Evolutionary conservation across 2,888 invertebrate species (phyloP).

Genomic region (Amphimallon solstitiale): DNA sequence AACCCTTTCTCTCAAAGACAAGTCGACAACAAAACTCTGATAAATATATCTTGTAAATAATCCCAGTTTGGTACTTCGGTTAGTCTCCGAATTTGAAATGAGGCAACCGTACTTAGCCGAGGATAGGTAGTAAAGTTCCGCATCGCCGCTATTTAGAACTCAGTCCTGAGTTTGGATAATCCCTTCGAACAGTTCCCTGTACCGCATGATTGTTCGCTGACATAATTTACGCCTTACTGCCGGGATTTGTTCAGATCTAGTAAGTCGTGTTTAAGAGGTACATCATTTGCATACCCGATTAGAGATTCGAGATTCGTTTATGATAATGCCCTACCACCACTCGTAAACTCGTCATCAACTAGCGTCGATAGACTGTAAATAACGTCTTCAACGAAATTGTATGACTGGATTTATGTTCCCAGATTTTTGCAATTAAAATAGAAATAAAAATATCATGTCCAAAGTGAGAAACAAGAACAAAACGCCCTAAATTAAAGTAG

Average conservation of each 20-base stretch:
- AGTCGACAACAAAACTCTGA: too few relatives aligned
- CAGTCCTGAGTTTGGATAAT: constrained; percentile 58
- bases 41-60: constrained; percentile 38
- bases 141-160: constrained; percentile 57
- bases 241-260: constrained; percentile 56
- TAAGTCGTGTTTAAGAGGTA: constrained; percentile 46
- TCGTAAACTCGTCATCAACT: constrained; percentile 49
- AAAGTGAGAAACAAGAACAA: too few relatives aligned
- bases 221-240: constrained; percentile 62
- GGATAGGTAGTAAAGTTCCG: constrained; percentile 61
- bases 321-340: constrained; percentile 45
- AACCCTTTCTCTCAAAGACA: too few relatives aligned
- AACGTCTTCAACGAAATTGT: constrained; percentile 35
- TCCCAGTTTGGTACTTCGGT: constrained; percentile 35
- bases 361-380: constrained; percentile 47
- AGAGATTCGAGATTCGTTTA: constrained; percentile 49
- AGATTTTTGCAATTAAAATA: constrained; percentile 20
- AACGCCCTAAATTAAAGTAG: too few relatives aligned
- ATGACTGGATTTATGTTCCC: not conserved
- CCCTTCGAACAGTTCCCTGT: constrained; percentile 58
- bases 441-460: too few relatives aligned
- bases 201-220: constrained; percentile 63
- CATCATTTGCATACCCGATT: constrained; percentile 47
- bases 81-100: constrained; percentile 49
- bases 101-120: constrained; percentile 55